These are phyloP conservation scores for Corythaixoides concolor DNA, from an alignment of 2,113 vertebrate genomes.

Conservation along the genomic window DNA sequence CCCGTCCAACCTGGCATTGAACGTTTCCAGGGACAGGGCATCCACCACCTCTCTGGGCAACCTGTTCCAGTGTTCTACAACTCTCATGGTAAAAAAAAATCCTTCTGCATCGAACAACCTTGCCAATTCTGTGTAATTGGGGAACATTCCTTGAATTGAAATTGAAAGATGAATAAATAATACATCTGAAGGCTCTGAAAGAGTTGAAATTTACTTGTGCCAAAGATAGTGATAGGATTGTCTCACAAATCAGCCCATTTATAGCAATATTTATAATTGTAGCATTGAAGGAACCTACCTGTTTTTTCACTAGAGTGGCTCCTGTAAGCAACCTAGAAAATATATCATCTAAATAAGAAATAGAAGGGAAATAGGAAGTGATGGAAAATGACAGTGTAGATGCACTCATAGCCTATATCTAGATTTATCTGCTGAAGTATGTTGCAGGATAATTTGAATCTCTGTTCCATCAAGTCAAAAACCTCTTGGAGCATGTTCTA, in stretches of 20 bases:
- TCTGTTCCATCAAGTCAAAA: neutral
- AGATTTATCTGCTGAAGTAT: neutral
- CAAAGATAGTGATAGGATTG: neutral
- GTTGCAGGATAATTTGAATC: neutral
- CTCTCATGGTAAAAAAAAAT: no score
- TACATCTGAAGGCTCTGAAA: neutral
- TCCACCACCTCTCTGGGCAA: no score
- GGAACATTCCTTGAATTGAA: neutral
- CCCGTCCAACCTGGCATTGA: no score
- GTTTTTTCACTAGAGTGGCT: neutral
- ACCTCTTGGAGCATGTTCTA: neutral
- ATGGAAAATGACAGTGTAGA: neutral
- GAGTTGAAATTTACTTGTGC: neutral
- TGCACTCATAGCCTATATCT: neutral
- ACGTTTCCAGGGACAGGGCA: no score
- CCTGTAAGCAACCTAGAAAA: neutral
- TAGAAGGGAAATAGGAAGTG: neutral
- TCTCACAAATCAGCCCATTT: neutral
- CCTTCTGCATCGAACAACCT: neutral
- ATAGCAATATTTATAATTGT: neutral
- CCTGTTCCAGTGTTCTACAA: no score
- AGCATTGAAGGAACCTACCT: neutral
- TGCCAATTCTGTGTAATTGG: neutral
- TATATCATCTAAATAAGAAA: neutral
- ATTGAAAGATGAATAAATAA: neutral